Base-by-base conservation (phyloP, 1,140 invertebrate genomes). In the Orchestia grillus region DNA sequence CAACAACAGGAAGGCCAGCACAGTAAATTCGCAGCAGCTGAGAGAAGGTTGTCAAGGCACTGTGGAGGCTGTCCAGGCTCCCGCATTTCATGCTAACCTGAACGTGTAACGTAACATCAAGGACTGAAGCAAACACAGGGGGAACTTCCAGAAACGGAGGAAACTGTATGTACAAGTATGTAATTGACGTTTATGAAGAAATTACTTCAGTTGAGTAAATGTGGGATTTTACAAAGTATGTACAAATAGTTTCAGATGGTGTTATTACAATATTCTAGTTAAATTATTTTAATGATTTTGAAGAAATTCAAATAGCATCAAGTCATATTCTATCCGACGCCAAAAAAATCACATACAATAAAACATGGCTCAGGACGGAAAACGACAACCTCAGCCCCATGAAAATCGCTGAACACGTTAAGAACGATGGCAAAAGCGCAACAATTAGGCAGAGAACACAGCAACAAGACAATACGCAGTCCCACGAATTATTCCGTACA, bases 41-140 rank as follows among this genome's bases (percentile, higher is more conserved):
- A 15, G 98, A 97, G 88, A 98, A 97, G 0, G 98, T 98, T 44
- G 97, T 98, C 77, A 98, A 97, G 4, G 98, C 98, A 97, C 98
- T 98, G 97, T 98, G 98, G 36, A 98, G 97, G 57, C 98, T 98
- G 97, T 97, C 36, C 98, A 97, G 97, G 98, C 98, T 95, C 97
- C 97, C 95, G 98, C 98, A 95, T 15, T 44, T 97, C 4, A 98
- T 97, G 97, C 98, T 98, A 8, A 98, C 97, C 97, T 98, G 97
- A 96, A 97, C 97, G 94, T 77, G 44, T 92, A 19, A 23, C 11
- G 36, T 1, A 36, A 77, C 36, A 3, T 77, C 28, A 77, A 8
- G 47, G 62, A 77, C 15, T 77, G 28, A 36, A 77, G 1, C 15
- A 36, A 77, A 23, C 11, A 77, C 62, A 36, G 62, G n/a, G n/a